Base-by-base conservation (phyloP, 2,797 vertebrate species). In the Lacerta bilineata region DNA sequence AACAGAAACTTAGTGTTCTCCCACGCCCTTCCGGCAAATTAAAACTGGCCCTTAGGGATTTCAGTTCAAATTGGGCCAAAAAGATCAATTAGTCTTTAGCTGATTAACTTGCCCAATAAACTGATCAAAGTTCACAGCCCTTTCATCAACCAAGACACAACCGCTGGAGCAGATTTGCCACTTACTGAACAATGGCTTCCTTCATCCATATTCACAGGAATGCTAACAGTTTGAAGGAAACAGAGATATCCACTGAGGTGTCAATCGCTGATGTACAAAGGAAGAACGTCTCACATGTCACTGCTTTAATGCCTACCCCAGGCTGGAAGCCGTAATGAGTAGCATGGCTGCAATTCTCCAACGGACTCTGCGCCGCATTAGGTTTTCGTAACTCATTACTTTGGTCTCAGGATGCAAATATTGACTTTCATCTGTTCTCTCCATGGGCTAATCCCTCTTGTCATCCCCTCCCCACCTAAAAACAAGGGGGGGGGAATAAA, bases 361-460 rank as follows among this genome's bases (percentile, higher is more conserved):
- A 88, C 23, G 72, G 33, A 68, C 43, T 79, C 80, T 89, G 83
- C 87, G n/a, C 5, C 59, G 75, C 50, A 87, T 61, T 0, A 93
- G 90, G 75, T 89, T 88, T 85, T 84, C 64, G 91, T 91, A 93
- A 92, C 85, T 89, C 85, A 41, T 95, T 94, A 69, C 50, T 86
- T 91, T 75, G 85, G 88, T 91, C 87, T 86, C 87, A 71, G 33
- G 86, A 85, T 83, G 59, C 33, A n/a, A 90, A 91, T 66, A 92
- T n/a, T 91, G 86, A 89, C 83, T 83, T 76, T 90, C 75, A 86
- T 91, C 90, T 89, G 8, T 84, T 87, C 84, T 90, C 88, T 92
- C 83, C 84, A 50, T 20, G 25, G 89, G 88, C 91, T 93, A 89
- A 93, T 92, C 55, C 43, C 15, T 87, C 85, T 88, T 91, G 77